phyloP scores from a whole-genome alignment of 2,888 invertebrate genomes.

The Lycia hirtaria region DNA sequence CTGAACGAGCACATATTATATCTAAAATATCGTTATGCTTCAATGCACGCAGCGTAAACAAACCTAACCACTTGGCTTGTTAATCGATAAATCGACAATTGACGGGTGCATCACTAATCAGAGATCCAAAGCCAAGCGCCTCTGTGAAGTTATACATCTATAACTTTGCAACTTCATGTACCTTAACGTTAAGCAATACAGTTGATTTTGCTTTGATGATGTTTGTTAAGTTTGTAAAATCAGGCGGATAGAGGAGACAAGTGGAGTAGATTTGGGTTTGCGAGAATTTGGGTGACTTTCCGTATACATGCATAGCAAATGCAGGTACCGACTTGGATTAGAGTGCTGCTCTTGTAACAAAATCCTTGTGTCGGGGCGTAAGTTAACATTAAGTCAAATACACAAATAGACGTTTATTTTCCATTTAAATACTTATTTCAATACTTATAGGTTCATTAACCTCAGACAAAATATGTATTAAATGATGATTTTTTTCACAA shows the following conservation, averaged over 20 bases:
- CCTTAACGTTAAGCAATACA: constrained; percentile 32
- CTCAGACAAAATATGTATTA: too few relatives aligned
- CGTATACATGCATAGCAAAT: constrained; percentile 43
- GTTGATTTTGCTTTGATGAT: constrained; percentile 35
- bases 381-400: too few relatives aligned
- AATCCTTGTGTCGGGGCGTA: background rate
- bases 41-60: constrained; percentile 60
- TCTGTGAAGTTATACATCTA: constrained; percentile 46
- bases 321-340: constrained; percentile 29
- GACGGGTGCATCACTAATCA: constrained; percentile 64
- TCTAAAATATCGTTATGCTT: constrained; percentile 48
- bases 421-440: too few relatives aligned
- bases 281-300: constrained; percentile 57
- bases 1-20: constrained; percentile 41
- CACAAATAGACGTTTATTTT: too few relatives aligned
- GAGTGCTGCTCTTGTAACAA: constrained; percentile 3
- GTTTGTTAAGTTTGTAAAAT: constrained; percentile 53
- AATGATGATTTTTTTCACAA: too few relatives aligned
- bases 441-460: too few relatives aligned
- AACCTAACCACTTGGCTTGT: constrained; percentile 56
- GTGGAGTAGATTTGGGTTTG: constrained; percentile 63
- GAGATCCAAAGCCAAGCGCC: constrained; percentile 56
- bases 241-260: constrained; percentile 58
- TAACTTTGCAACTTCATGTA: constrained; percentile 34
- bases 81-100: constrained; percentile 61